These are phyloP conservation scores for Sabellastarte sp. DNA, from an alignment of 2,888 invertebrate species.

Conservation along the genomic window DNA sequence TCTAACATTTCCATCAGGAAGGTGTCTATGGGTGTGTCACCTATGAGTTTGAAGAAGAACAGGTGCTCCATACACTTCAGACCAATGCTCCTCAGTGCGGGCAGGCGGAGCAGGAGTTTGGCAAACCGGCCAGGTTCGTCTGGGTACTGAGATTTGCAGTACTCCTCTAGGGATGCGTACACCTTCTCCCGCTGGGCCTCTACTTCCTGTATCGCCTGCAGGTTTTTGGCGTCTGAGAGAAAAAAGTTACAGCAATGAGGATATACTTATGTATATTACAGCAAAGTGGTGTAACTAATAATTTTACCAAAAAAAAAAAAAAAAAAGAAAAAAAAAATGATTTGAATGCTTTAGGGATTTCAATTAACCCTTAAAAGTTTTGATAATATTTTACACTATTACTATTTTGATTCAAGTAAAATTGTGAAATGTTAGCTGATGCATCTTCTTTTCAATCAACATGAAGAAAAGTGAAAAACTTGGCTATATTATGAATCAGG, in stretches of 20 bases:
- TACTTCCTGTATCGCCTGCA: constrained; percentile 68
- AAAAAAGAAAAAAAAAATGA: no score
- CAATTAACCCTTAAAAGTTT: no score
- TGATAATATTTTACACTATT: not conserved
- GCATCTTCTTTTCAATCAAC: no score
- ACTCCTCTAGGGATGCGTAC: constrained; percentile 92
- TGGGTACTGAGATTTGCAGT: constrained; percentile 83
- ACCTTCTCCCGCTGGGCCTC: constrained; percentile 82
- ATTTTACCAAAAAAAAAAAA: no score
- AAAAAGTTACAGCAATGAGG: no score
- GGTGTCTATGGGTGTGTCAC: constrained; percentile 80
- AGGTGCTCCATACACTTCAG: constrained; percentile 92
- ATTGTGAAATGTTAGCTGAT: no score
- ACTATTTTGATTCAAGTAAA: not conserved
- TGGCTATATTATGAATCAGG: no score
- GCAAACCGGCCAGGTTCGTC: constrained; percentile 94
- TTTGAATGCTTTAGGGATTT: no score
- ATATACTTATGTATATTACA: no score
- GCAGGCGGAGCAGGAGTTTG: constrained; percentile 70
- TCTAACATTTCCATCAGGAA: constrained; percentile 62
- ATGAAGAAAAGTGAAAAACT: no score
- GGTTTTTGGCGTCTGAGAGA: constrained; percentile 77
- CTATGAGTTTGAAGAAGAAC: constrained; percentile 89
- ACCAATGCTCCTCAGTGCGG: constrained; percentile 59
- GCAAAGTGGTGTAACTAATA: no score